Base-by-base conservation (phyloP, 2,797 vertebrate genomes). In the Tachyglossus aculeatus region DNA sequence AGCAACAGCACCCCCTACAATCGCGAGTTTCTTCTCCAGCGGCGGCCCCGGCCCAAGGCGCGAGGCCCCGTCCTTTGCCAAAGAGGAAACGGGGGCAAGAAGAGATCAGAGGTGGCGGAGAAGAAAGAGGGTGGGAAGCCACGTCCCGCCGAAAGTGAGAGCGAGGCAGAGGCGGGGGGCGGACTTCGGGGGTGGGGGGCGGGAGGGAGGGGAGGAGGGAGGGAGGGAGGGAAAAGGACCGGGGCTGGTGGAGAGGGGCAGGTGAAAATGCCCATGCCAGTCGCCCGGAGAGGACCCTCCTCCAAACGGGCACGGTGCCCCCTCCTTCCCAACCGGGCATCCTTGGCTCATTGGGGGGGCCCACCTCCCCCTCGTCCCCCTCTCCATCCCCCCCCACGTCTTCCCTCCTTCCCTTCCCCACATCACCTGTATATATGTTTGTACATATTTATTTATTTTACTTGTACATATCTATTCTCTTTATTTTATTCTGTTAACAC, bases 1-100 rank as follows among this genome's bases (percentile, higher is more conserved):
- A 68, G 80, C 79, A 83, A 85, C 83, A 87, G 87, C 85, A 87
- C 86, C 86, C 87, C 84, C 86, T 85, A 82, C 82, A 78, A 88
- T 74, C 82, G 84, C 74, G 88, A 84, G 85, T 90, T 88, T 87
- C 88, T 85, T 88, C 86, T 67, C 69, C 83, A 81, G 85, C 82
- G 82, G 79, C 79, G 67, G 44, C 78, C 77, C 58, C 81, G 78
- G 75, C 74, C 77, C 72, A 75, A 60, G 76, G 62, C 48, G 78
- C 67, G 72, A 68, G 2, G 57, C 70, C 67, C n/a, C n/a, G 56
- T 75, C 78, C 71, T 74, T 55, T 74, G 45, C 74, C 78, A 53
- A 68, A 65, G 40, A 55, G 40, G 18, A 19, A 56, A 48, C 39
- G 59, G 12, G 1, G 24, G 15, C 10, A 21, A 21, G 19, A 10